Evolutionary conservation across 2,113 vertebrate genomes (phyloP), one percentile per base, ranked within the genome.

Genomic region (Gambusia holbrooki): DNA sequence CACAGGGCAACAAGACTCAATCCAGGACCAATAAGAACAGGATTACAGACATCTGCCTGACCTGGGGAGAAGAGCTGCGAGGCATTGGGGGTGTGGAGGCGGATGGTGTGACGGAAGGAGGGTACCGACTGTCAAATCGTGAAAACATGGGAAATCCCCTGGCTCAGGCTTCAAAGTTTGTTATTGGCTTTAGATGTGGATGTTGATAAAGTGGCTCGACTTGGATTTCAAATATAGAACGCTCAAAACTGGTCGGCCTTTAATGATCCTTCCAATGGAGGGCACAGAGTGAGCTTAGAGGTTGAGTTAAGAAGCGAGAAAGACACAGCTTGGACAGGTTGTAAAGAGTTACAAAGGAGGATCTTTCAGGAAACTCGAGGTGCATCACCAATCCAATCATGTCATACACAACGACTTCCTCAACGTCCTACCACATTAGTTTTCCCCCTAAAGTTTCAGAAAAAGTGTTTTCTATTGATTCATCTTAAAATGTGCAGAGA

Each of bases 91-190:
- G 29, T 60, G 62, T 22, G 62, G 51, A 12, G 3, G 70, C 54
- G 71, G 73, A 37, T 64, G 71, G 65, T 68, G 77, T 29, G 64
- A 71, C 63, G 42, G 73, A 48, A 88, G 81, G 73, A 87, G 82
- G 82, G 79, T 33, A 71, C 81, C 3, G 75, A 58, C 80, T 87
- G 88, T 90, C 85, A 79, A 75, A 77, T 72, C 80, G 74, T 88
- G 73, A 83, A 80, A 92, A 88, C 87, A 62, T 42, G 69, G 90
- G 89, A 89, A 90, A 89, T 73, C 86, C 92, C 91, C 92, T 54
- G 84, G 80, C 76, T 91, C 79, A 65, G 17, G 80, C 89, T 92
- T 92, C 90, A 93, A 92, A 93, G 90, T 73, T 33, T 69, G 60
- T 51, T 61, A 78, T 54, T 51, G 71, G 71, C 81, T 82, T 87